phyloP scores from a whole-genome alignment of 2,888 invertebrate species.

The Polymixis lichenea region DNA sequence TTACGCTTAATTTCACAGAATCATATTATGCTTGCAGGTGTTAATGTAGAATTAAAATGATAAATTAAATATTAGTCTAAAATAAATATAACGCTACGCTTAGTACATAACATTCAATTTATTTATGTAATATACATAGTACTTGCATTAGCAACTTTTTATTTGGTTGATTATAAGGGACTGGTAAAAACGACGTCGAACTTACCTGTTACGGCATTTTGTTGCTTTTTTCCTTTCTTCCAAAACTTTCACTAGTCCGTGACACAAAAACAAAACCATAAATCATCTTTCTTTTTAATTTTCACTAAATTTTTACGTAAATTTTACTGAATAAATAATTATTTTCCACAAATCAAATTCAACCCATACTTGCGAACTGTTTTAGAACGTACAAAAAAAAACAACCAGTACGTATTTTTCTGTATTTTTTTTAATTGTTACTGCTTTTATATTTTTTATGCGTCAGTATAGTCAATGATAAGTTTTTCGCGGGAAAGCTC shows the following conservation, averaged over 20 bases:
- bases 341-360: slow-evolving; percentile 33
- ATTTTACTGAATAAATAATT: slow-evolving; percentile 15
- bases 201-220: slow-evolving; percentile 58
- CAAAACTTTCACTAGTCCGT: slow-evolving; percentile 54
- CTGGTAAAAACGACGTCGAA: slow-evolving; percentile 1
- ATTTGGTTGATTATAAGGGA: not conserved
- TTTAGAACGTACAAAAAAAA: slow-evolving; percentile 17
- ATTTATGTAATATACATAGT: too few species aligned
- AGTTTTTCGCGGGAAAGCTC: slow-evolving; percentile 85
- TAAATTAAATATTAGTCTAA: too few species aligned
- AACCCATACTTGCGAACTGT: slow-evolving; percentile 51
- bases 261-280: slow-evolving; percentile 55
- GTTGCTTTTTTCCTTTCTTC: slow-evolving; percentile 36
- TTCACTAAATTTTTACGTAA: slow-evolving; percentile 32
- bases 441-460: slow-evolving; percentile 55
- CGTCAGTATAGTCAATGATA: slow-evolving; percentile 68
- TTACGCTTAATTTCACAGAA: not conserved
- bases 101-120: too few species aligned
- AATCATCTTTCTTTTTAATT: slow-evolving; percentile 53
- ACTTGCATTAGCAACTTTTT: not conserved
- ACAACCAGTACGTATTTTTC: slow-evolving; percentile 15
- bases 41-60: not conserved
- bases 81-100: too few species aligned
- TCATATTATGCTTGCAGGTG: not conserved
- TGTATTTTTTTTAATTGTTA: slow-evolving; percentile 4